Evolutionary conservation across 2,113 vertebrate genomes (phyloP).

Genomic region (Empidonax alnorum): DNA sequence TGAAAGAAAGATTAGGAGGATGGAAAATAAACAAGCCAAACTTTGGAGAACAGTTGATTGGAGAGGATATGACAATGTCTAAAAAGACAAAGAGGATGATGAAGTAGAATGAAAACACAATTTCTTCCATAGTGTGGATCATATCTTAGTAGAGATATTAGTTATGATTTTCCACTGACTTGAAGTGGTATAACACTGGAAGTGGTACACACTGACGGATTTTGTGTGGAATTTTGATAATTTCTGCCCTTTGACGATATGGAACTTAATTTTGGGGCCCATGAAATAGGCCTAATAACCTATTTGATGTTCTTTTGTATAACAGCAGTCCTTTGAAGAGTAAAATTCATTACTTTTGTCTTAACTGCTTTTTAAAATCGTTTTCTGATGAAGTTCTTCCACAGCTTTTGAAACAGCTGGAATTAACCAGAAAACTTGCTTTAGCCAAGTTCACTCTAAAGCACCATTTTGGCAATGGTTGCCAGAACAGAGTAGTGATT

Average conservation of each 20-base stretch:
- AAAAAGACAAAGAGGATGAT: neutral
- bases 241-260: neutral
- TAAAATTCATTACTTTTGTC: neutral
- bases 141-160: neutral
- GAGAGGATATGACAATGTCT: neutral
- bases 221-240: neutral
- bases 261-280: neutral
- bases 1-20: neutral
- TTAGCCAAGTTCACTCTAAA: neutral
- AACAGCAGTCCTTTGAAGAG: neutral
- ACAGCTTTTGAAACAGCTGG: neutral
- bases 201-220: neutral
- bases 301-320: neutral
- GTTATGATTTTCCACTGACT: slow-evolving; percentile 7
- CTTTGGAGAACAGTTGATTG: neutral
- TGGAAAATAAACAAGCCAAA: neutral
- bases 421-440: neutral
- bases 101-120: neutral
- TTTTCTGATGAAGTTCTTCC: neutral
- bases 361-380: neutral
- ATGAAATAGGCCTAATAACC: neutral
- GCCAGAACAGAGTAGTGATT: neutral
- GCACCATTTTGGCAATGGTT: neutral
- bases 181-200: neutral
- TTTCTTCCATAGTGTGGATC: neutral